A percentile compares a stretch with the other conserved stretches of the same genome.
Conservation (phyloP, 2,113 vertebrate species). For the Anthoscopus minutus region DNA sequence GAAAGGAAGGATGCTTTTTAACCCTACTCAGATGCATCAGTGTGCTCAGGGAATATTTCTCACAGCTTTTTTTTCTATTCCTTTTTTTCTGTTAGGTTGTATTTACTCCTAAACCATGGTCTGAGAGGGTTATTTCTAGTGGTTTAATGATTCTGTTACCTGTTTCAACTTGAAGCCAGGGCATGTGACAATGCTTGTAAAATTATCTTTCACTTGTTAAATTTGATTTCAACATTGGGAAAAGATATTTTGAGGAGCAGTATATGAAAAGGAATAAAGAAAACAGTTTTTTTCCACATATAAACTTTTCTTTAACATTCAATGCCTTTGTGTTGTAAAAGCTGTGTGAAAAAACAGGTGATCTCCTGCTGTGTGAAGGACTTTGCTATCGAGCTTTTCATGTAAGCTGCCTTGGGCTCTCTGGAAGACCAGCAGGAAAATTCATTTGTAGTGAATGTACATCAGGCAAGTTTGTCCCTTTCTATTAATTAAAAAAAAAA, state of each 20-base stretch:
- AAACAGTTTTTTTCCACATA: not conserved
- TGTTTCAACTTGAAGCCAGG: not conserved
- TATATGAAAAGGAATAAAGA: slow-evolving; percentile 22
- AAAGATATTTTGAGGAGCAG: not conserved
- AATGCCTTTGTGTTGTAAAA: slow-evolving; percentile 66
- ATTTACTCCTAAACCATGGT: not conserved
- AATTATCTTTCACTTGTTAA: not conserved
- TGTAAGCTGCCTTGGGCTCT: slow-evolving; percentile 81
- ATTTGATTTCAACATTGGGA: not conserved
- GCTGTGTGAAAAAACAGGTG: slow-evolving; percentile 88
- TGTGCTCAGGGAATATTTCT: not conserved
- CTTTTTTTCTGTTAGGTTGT: not conserved
- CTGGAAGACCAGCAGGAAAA: slow-evolving; percentile 77
- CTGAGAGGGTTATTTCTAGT: not conserved
- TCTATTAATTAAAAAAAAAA: not conserved
- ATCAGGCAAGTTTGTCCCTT: slow-evolving; percentile 78
- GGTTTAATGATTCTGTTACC: not conserved
- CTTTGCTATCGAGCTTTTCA: slow-evolving; percentile 91
- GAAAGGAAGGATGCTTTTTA: slow-evolving; percentile 3
- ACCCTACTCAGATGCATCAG: not conserved
- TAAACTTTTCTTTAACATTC: slow-evolving; percentile 48
- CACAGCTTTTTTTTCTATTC: not conserved
- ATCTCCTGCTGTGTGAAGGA: slow-evolving; percentile 88
- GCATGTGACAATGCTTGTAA: not conserved
- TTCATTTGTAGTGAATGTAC: slow-evolving; percentile 85